Evolutionary conservation across 2,888 invertebrate genomes (phyloP), one percentile per base, ranked within the genome.

Genomic region (Neuroscelio doddi): DNA sequence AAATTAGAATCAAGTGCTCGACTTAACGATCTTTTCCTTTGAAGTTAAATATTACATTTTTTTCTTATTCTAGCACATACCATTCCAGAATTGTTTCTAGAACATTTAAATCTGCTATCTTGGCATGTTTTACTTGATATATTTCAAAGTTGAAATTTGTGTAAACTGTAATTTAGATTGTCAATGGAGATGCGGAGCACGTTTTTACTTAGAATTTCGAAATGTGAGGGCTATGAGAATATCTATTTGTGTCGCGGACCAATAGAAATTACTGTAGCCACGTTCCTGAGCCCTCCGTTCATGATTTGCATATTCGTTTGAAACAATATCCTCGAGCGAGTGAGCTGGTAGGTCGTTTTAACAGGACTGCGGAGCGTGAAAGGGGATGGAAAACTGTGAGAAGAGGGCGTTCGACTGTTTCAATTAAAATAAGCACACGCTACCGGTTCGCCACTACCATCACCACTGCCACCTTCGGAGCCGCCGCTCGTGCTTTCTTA

Each of bases 301-400:
- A 81, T 83, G 77, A 84, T 84, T 84, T 83, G 83, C 83, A 84
- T 84, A 83, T 84, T 83, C 82, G 82, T 82, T 81, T 82, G 81
- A 81, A 83, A 84, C 83, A 82, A 83, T 83, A 83, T 82, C 79
- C 80, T 68, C 71, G 72, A 74, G 76, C 72, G 70, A 68, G 70
- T 62, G 67, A 67, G 64, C 64, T 61, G 63, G 70, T 68, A 71
- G 74, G 72, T 78, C 75, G 77, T 80, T 77, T 77, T 73, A 78
- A 77, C 73, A 66, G 46, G 16, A 64, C 55, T 59, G 52, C 38
- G 50, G 53, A 50, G 64, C 67, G 66, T 65, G 65, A 36, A 36
- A 36, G 69, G 68, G 64, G 65, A 66, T 58, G 64, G 65, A 68
- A 67, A 70, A 67, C 66, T 65, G 58, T 62, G 58, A 44, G 65